Conservation (phyloP, 1,140 invertebrate species). For the Halictus rubicundus region DNA sequence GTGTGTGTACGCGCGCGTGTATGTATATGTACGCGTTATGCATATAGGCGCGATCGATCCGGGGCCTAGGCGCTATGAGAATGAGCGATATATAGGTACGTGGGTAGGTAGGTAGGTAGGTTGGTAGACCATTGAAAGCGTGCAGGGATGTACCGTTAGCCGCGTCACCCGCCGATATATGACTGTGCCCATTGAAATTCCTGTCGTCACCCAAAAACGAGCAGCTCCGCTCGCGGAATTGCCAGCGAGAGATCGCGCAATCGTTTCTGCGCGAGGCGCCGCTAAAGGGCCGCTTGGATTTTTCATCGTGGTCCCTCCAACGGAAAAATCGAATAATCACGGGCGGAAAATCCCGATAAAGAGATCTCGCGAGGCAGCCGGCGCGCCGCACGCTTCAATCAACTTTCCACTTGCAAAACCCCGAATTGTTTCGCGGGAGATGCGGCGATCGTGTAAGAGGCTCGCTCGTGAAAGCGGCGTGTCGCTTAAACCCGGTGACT, state of each 20-base stretch:
- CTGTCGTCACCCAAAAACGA: conserved; percentile 55
- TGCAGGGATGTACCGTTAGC: conserved; percentile 66
- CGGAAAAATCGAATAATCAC: too few species aligned
- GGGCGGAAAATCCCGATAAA: background rate
- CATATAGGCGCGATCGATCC: conserved; percentile 65
- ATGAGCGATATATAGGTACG: conserved; percentile 61
- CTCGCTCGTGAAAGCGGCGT: conserved; percentile 37
- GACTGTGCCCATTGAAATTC: conserved; percentile 59
- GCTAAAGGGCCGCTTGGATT: background rate
- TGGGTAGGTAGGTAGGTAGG: conserved; percentile 65
- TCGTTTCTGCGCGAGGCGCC: background rate
- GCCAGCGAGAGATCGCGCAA: conserved; percentile 54
- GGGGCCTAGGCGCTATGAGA: conserved; percentile 58
- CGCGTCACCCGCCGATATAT: conserved; percentile 48
- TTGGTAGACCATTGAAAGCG: conserved; percentile 67
- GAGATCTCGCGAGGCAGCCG: background rate
- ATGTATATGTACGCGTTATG: conserved; percentile 55
- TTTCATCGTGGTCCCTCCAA: background rate
- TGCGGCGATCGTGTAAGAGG: conserved; percentile 17
- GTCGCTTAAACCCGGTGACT: conserved; percentile 24
- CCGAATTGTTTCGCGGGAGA: conserved; percentile 21
- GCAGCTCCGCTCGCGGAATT: conserved; percentile 47
- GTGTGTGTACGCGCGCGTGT: too few species aligned
- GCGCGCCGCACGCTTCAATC: background rate
- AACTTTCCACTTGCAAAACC: background rate